A percentile compares a stretch with the other conserved stretches of the same genome.
Conservation (phyloP, 2,888 invertebrate genomes). For the Mimas tiliae region DNA sequence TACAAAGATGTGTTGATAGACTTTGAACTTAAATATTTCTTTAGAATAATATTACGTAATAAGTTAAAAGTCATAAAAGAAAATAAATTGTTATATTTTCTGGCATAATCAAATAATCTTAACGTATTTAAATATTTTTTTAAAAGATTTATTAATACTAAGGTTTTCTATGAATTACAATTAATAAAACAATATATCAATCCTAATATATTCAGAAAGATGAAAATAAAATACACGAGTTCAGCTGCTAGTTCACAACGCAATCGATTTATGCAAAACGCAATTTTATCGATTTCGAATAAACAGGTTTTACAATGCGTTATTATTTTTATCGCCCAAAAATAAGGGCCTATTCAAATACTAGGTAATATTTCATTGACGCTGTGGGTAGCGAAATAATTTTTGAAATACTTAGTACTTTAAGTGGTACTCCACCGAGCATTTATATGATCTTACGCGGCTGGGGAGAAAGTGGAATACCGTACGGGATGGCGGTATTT, state of each 20-base stretch:
- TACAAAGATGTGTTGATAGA: constrained; percentile 19
- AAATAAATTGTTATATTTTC: neutral
- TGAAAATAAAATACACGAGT: neutral
- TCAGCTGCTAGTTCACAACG: constrained; percentile 12
- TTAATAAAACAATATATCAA: neutral
- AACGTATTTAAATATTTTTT: neutral
- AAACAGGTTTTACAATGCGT: neutral
- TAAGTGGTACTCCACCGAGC: too few relatives aligned
- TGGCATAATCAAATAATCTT: neutral
- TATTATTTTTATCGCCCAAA: neutral
- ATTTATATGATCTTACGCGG: too few relatives aligned
- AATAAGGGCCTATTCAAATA: neutral
- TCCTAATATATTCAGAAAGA: neutral
- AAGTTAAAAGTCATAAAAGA: neutral
- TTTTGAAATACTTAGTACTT: too few relatives aligned
- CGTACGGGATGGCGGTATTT: too few relatives aligned
- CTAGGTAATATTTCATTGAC: neutral
- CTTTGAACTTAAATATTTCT: constrained; percentile 4
- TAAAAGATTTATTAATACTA: neutral
- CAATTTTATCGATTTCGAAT: neutral
- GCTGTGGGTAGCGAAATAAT: neutral
- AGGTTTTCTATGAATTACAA: neutral
- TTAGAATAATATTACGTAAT: constrained; percentile 9
- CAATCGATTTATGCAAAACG: neutral
- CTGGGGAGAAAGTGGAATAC: too few relatives aligned